Base-by-base conservation (phyloP, 2,113 vertebrate species). In the Corydoras sp. region DNA sequence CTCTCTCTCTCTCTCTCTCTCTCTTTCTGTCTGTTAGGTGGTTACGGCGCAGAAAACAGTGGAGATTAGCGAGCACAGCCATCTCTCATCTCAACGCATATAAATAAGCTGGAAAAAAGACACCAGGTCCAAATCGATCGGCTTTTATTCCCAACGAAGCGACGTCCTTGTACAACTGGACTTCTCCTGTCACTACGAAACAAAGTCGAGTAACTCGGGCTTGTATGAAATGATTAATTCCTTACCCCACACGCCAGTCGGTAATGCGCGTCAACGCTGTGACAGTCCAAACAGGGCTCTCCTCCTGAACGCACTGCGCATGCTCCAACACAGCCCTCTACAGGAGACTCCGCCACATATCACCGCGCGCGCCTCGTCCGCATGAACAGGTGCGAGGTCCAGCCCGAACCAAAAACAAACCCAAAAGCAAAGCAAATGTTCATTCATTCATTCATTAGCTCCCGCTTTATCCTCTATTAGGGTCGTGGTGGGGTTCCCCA, bases 291-390 rank as follows among this genome's bases (percentile, higher is more conserved):
- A 74, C 66, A 64, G 68, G 65, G 74, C 67, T 76, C 71, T 74
- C 63, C 65, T 73, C 18, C n/a, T 53, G 54, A 11, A 11, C 53
- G n/a, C 8, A 75, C 29, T 75, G 80, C 82, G 82, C 82, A 83
- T 83, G 82, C 82, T 15, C 80, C 32, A 18, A 67, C 64, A 53
- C 62, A 64, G 80, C 80, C 82, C 82, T 80, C 82, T 81, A 43
- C 71, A 71, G 82, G 82, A 75, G 49, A 10, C 43, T 5, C n/a
- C 11, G 48, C 43, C 63, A 51, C 54, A 53, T 54, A 65, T 59
- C 64, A 71, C 30, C 18, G 56, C 29, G 62, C 56, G 31, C 14
- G 58, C 32, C 29, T 62, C 43, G 18, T 14, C 4, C n/a, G 31
- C 14, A 43, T 5, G 62, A 71, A 64, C 77, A 79, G 75, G 80